Base-by-base conservation (phyloP, 1,140 invertebrate genomes). In the Marisa cornuarietis region DNA sequence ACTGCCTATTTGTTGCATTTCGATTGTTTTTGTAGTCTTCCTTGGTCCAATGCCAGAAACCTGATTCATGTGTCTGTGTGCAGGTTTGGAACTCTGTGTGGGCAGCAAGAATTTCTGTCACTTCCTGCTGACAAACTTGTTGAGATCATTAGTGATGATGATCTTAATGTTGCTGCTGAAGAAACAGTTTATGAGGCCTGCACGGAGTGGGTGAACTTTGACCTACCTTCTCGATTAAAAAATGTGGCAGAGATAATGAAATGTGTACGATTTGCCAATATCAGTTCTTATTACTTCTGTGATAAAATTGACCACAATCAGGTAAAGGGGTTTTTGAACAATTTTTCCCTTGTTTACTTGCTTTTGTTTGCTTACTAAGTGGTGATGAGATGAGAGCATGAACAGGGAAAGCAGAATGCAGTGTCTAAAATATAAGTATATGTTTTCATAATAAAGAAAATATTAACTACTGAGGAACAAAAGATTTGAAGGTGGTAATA, bases 221-320 rank as follows among this genome's bases (percentile, higher is more conserved):
- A 91, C 81, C 85, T 87, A 13, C 85, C 89, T 7, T 79, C 82
- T 4, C 73, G 89, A 54, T 83, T 81, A 26, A 24, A 72, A 31
- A 71, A 86, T 77, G 69, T 89, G 13, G 83, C 79, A 22, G 82
- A 92, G 87, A 91, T 93, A 54, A 87, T 94, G 82, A 91, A 92
- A 79, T 91, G 92, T 86, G 92, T 94, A 14, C 85, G 93, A 51
- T 88, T 94, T 83, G 92, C 93, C 24, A 90, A 93, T 71, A 87
- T 93, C 65, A 93, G 91, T 81, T 93, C 93, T 0, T 94, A 94
- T 85, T 94, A 93, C 87, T 90, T 94, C 68, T 91, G 93, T 86
- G 93, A 94, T 86, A 90, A 89, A 82, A 92, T 93, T 24, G 92
- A 92, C 80, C 88, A 85, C 31, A 85, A 91, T 79, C 74, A 49